These are phyloP conservation scores for Hermaeophaga mercurialis DNA, from an alignment of 2,888 invertebrate genomes.

Conservation along the genomic window DNA sequence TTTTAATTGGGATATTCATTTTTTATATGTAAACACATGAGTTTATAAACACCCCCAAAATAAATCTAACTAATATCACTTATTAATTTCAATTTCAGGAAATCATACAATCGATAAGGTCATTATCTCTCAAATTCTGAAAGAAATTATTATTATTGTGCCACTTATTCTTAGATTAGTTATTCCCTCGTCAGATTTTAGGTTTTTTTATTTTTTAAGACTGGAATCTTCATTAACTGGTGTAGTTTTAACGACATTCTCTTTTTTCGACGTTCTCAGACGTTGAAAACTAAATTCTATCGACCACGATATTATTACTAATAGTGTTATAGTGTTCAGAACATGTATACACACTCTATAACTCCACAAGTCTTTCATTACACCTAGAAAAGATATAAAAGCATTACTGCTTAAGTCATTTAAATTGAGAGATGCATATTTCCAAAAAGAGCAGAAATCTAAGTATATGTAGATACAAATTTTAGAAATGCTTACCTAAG, in stretches of 20 bases:
- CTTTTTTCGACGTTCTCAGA: slow-evolving; percentile 14
- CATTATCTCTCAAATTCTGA: too few species aligned
- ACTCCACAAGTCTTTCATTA: slow-evolving; percentile 71
- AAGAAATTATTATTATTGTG: too few species aligned
- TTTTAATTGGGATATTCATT: too few species aligned
- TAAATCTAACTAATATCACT: too few species aligned
- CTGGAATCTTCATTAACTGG: neutral
- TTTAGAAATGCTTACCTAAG: slow-evolving; percentile 49
- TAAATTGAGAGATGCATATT: neutral
- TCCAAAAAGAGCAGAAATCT: neutral
- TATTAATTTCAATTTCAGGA: too few species aligned
- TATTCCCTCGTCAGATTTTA: too few species aligned
- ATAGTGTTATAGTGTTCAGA: slow-evolving; percentile 62
- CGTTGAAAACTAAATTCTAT: slow-evolving; percentile 61
- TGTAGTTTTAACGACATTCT: neutral
- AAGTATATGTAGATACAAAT: neutral
- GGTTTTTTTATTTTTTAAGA: too few species aligned
- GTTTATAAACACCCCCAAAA: too few species aligned
- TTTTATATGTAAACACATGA: too few species aligned
- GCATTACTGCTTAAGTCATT: neutral
- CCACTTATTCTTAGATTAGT: too few species aligned
- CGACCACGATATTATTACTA: slow-evolving; percentile 64
- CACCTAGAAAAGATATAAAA: slow-evolving; percentile 59
- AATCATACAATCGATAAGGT: too few species aligned
- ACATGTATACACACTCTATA: slow-evolving; percentile 68